Conservation (phyloP, 2,113 vertebrate genomes). For the Paedocypris sp. region DNA sequence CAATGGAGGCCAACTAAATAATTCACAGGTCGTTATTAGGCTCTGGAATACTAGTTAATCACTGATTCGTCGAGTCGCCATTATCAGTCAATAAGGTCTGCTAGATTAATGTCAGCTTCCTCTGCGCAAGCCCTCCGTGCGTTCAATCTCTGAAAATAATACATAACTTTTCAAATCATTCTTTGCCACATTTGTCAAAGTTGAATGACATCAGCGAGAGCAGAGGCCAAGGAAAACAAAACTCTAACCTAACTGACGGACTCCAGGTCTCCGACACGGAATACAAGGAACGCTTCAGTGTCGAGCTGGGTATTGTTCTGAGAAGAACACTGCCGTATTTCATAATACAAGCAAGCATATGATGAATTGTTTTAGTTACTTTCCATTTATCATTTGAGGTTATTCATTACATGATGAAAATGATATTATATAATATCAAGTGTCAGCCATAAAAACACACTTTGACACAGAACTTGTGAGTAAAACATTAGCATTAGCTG, state of each 20-base stretch:
- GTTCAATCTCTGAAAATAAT: slow-evolving; percentile 10
- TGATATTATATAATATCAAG: no score
- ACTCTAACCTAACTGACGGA: slow-evolving; percentile 13
- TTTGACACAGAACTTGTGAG: no score
- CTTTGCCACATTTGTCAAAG: slow-evolving; percentile 29
- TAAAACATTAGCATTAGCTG: no score
- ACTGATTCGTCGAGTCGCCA: slow-evolving; percentile 5
- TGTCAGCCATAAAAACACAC: no score
- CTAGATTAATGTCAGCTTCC: slow-evolving; percentile 5
- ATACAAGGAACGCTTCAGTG: slow-evolving; percentile 34
- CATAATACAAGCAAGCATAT: no score
- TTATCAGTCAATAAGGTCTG: slow-evolving; percentile 21
- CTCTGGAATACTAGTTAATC: no score
- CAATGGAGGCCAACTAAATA: no score
- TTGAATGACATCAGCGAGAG: slow-evolving; percentile 17
- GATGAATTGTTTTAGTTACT: slow-evolving; percentile 1
- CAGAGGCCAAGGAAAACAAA: slow-evolving; percentile 26
- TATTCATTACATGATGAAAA: no score
- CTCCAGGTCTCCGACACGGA: not conserved
- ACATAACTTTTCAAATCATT: slow-evolving; percentile 27
- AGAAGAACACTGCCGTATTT: no score
- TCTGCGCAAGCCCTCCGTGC: slow-evolving; percentile 4
- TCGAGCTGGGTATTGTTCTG: slow-evolving; percentile 20
- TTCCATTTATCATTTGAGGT: no score
- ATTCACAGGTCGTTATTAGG: no score